Evolutionary conservation across 2,888 invertebrate species (phyloP).

Genomic region (Eretmocerus hayati): DNA sequence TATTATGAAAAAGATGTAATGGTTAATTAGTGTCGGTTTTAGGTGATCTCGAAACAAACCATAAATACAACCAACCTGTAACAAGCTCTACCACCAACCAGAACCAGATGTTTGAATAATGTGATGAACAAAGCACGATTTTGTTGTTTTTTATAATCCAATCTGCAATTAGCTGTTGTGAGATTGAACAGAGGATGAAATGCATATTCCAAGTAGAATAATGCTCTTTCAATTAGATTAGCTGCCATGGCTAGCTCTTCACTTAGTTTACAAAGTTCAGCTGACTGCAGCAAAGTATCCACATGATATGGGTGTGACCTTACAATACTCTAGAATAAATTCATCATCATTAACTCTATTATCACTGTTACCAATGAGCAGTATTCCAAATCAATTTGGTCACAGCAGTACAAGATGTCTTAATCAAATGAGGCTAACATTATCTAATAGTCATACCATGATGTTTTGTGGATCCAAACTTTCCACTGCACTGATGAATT

Average conservation of each 20-base stretch:
- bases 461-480: slow-evolving; percentile 72
- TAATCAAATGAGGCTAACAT: not conserved
- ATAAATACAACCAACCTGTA: slow-evolving; percentile 49
- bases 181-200: slow-evolving; percentile 76
- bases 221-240: slow-evolving; percentile 70
- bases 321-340: slow-evolving; percentile 53
- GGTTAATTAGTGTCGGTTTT: not conserved
- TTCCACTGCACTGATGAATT: slow-evolving; percentile 72
- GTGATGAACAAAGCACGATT: slow-evolving; percentile 76
- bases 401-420: too few relatives aligned
- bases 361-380: too few relatives aligned
- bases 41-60: not conserved
- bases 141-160: slow-evolving; percentile 74
- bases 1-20: slow-evolving; percentile 1
- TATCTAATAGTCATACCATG: slow-evolving; percentile 49
- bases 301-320: slow-evolving; percentile 73
- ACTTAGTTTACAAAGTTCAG: slow-evolving; percentile 70
- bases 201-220: slow-evolving; percentile 69
- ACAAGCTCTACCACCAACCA: slow-evolving; percentile 73
- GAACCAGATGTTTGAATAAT: slow-evolving; percentile 72
- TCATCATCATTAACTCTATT: not conserved
- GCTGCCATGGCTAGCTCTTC: slow-evolving; percentile 75
- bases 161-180: slow-evolving; percentile 62
- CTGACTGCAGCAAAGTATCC: slow-evolving; percentile 71
- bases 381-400: too few relatives aligned